These are phyloP conservation scores for Harpagus bidentatus DNA, from an alignment of 2,113 vertebrate species.

Conservation along the genomic window DNA sequence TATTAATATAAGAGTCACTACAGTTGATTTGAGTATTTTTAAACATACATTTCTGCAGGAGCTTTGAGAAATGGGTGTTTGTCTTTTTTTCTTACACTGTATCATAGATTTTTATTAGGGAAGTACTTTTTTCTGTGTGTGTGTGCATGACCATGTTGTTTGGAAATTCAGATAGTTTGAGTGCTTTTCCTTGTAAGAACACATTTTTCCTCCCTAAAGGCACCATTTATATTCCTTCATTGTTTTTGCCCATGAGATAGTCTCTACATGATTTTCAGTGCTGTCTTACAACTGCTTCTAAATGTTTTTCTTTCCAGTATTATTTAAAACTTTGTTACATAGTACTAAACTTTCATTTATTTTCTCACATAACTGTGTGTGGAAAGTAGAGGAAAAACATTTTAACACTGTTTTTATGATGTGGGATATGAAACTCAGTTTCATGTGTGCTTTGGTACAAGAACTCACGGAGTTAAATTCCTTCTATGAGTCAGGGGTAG, in stretches of 20 bases:
- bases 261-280: background rate
- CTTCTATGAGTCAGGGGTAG: slow-evolving; percentile 1
- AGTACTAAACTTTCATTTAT: background rate
- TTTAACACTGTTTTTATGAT: slow-evolving; percentile 2
- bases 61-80: background rate
- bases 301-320: background rate
- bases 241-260: background rate
- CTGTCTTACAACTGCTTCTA: background rate
- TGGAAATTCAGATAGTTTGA: background rate
- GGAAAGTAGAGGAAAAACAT: background rate
- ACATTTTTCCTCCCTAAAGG: background rate
- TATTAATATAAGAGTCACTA: background rate
- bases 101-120: background rate
- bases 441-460: background rate
- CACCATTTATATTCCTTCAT: background rate
- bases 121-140: background rate
- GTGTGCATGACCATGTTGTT: background rate
- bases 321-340: background rate
- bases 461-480: background rate
- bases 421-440: background rate
- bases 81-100: background rate
- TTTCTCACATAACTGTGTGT: background rate
- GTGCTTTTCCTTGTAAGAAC: background rate
- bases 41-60: background rate
- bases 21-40: slow-evolving; percentile 1